Base-by-base conservation (phyloP, 2,888 invertebrate species). In the Dysmachus trigonus region DNA sequence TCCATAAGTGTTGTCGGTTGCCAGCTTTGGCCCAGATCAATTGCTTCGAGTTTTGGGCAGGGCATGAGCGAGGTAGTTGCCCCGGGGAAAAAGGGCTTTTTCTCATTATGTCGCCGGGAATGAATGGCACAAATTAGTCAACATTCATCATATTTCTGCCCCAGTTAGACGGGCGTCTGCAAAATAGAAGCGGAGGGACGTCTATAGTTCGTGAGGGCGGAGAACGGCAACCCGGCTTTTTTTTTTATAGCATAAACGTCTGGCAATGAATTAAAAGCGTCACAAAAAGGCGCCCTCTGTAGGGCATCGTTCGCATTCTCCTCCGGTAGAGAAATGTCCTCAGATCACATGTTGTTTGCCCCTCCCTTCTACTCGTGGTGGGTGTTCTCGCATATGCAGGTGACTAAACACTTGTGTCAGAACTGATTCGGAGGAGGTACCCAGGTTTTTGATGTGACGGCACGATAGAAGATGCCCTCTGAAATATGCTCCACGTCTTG, bases 111-210 rank as follows among this genome's bases (percentile, higher is more conserved):
- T 83, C 83, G 72, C 41, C 35, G 13, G 41, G 22, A 72, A 72
- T 83, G 30, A 83, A 72, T 83, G 83, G 22, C 72, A 72, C 83
- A 72, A 83, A 83, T 83, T 83, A 83, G 83, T 83, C 83, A 83
- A 31, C 71, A 83, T 83, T 72, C 41, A 83, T 83, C 83, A 83
- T 72, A 83, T 41, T 72, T 83, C n/a, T 41, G 72, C 31, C n/a
- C 71, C n/a, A 38, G 77, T 62, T 62, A 8, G 22, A 22, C 62
- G 8, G 53, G 27, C 62, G 62, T 62, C 62, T 62, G 10, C 62
- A 3, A 62, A 27, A 62, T 10, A 27, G 10, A 7, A 22, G 22
- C 62, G 10, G 62, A 27, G 27, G 22, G 18, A 22, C 27, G 62
- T 62, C 27, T 27, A 7, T 10, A 18, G 27, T 1, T 22, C 10